Conservation (phyloP, 1,140 invertebrate genomes). For the Drosophila guanche region DNA sequence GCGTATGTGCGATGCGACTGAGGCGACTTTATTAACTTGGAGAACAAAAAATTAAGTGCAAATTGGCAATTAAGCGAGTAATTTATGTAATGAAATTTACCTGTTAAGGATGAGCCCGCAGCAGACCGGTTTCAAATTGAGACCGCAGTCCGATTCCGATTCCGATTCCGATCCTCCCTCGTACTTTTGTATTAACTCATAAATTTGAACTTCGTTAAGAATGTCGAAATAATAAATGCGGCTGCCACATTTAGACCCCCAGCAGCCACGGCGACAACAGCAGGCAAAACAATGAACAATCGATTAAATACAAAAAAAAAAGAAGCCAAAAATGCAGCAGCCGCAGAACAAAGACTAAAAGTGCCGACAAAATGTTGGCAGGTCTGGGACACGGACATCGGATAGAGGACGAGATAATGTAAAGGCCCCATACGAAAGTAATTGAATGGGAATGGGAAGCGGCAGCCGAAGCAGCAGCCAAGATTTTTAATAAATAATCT, state of each 20-base stretch:
- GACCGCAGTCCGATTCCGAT: slow-evolving; percentile 6
- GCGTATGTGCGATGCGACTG: slow-evolving; percentile 59
- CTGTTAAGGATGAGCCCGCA: slow-evolving; percentile 38
- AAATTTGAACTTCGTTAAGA: slow-evolving; percentile 81
- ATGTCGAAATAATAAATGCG: slow-evolving; percentile 81
- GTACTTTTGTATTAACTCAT: slow-evolving; percentile 78
- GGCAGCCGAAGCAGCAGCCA: slow-evolving; percentile 21
- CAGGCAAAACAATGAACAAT: slow-evolving; percentile 50
- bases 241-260: slow-evolving; percentile 72
- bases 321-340: slow-evolving; percentile 37
- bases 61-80: slow-evolving; percentile 77
- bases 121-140: slow-evolving; percentile 67
- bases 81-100: slow-evolving; percentile 70
- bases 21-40: slow-evolving; percentile 68
- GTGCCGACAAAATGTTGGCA: slow-evolving; percentile 43
- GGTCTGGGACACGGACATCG: slow-evolving; percentile 21
- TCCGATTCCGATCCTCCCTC: slow-evolving; percentile 21
- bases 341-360: slow-evolving; percentile 50
- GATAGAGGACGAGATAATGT: slow-evolving; percentile 41
- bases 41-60: slow-evolving; percentile 75
- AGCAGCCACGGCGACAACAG: slow-evolving; percentile 21
- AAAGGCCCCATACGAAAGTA: slow-evolving; percentile 26
- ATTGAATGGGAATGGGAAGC: slow-evolving; percentile 36
- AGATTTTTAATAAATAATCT: slow-evolving; percentile 76
- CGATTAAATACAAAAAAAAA: slow-evolving; percentile 56